Evolutionary conservation across 2,113 vertebrate genomes (phyloP).

Genomic region (Protobothrops flavoviridis): DNA sequence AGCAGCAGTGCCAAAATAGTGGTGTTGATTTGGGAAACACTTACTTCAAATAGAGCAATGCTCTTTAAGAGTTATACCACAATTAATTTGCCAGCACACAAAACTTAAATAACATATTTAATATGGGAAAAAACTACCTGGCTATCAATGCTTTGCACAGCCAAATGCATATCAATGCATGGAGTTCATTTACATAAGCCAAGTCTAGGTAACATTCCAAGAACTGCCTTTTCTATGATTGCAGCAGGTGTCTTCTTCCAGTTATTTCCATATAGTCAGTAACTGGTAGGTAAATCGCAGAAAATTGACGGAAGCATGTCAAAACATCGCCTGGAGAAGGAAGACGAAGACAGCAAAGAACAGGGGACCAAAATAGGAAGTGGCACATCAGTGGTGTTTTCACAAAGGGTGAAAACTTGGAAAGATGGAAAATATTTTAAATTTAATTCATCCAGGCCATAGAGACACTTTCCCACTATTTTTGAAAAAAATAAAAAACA

Average conservation of each 20-base stretch:
- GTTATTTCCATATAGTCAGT: not conserved
- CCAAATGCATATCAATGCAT: not conserved
- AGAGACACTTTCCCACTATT: not conserved
- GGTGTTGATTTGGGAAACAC: not conserved
- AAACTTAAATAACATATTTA: not conserved
- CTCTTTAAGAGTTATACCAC: not conserved
- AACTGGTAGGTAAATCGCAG: conserved; percentile 41
- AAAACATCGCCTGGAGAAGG: conserved; percentile 29
- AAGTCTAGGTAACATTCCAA: conserved; percentile 12
- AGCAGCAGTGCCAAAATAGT: not conserved
- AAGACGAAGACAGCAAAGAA: conserved; percentile 29
- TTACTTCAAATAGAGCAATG: not conserved
- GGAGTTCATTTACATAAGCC: conserved; percentile 9
- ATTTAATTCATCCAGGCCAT: conserved; percentile 40
- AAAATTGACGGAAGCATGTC: conserved; percentile 27
- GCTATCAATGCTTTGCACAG: not conserved
- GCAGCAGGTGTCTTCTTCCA: conserved; percentile 3
- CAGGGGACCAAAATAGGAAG: conserved; percentile 35
- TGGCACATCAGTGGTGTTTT: conserved; percentile 17
- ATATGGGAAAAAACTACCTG: not conserved
- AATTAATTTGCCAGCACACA: not conserved
- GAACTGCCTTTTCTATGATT: not conserved
- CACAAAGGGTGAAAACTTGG: conserved; percentile 10
- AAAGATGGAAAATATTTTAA: conserved; percentile 24
- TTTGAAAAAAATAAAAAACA: not conserved